phyloP scores from a whole-genome alignment of 2,797 vertebrate genomes.

The Odontamblyopus lacepedii region DNA sequence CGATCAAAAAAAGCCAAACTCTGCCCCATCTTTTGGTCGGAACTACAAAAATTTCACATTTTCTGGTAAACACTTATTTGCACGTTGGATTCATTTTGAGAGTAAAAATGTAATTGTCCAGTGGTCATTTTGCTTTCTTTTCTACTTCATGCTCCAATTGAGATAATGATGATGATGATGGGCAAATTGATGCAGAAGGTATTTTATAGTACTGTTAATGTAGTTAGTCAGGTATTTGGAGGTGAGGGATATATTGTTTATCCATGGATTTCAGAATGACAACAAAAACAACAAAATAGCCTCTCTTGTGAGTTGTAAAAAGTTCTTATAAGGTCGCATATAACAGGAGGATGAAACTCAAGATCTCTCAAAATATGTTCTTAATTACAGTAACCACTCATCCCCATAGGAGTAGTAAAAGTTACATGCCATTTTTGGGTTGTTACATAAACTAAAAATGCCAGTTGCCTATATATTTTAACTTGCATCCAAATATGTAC shows the following conservation, averaged over 20 bases:
- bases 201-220: constrained; percentile 7
- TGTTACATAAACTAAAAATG: not conserved
- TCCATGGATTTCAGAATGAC: too few relatives aligned
- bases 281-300: too few relatives aligned
- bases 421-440: not conserved
- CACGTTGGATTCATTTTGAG: not conserved
- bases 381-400: too few relatives aligned
- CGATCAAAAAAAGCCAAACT: constrained; percentile 64
- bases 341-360: too few relatives aligned
- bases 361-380: too few relatives aligned
- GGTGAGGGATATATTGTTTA: too few relatives aligned
- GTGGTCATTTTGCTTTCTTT: constrained; percentile 17
- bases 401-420: not conserved
- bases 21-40: constrained; percentile 47
- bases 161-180: constrained; percentile 53
- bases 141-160: constrained; percentile 8
- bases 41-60: constrained; percentile 80
- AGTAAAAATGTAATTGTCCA: not conserved
- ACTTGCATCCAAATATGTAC: not conserved
- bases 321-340: too few relatives aligned
- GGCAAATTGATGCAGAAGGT: constrained; percentile 44
- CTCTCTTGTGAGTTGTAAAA: too few relatives aligned
- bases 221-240: not conserved
- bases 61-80: constrained; percentile 70
- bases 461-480: not conserved